phyloP scores from a whole-genome alignment of 1,140 invertebrate genomes.

The Teleopsis dalmanni region DNA sequence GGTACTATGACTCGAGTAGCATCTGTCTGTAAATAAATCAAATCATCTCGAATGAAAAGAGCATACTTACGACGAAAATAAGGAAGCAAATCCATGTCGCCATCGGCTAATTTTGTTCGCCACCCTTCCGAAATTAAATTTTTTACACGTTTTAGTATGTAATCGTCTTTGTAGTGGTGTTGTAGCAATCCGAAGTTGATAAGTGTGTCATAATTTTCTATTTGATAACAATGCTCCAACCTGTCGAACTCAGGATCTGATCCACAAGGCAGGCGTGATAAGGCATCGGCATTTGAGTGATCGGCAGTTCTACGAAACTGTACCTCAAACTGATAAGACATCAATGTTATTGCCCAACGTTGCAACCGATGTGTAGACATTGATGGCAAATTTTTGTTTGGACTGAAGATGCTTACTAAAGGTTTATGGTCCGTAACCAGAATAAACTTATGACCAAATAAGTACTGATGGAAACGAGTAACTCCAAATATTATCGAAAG shows the following conservation, averaged over 20 bases:
- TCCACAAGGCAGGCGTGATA: constrained; percentile 17
- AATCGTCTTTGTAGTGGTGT: not conserved
- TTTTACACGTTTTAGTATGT: not conserved
- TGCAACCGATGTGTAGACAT: constrained; percentile 27
- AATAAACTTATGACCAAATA: constrained; percentile 45
- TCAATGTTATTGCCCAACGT: constrained; percentile 23
- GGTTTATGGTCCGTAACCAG: constrained; percentile 48
- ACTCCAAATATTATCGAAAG: constrained; percentile 47
- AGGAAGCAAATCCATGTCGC: too few relatives aligned
- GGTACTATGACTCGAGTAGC: constrained; percentile 19
- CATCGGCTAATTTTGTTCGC: too few relatives aligned
- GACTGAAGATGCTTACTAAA: constrained; percentile 32
- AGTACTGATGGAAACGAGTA: constrained; percentile 48
- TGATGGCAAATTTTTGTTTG: constrained; percentile 20
- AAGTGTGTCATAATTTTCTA: not conserved
- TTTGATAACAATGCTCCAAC: not conserved
- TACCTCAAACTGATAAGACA: constrained; percentile 18
- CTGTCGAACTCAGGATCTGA: not conserved
- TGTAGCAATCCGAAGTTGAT: not conserved
- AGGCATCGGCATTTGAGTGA: constrained; percentile 19
- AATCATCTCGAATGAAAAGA: not conserved
- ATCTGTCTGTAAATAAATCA: constrained; percentile 31
- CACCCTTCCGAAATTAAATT: not conserved
- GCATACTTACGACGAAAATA: too few relatives aligned
- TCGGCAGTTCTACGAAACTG: constrained; percentile 15